Evolutionary conservation across 1,140 invertebrate genomes (phyloP).

Genomic region (Tetramorium alpestre): DNA sequence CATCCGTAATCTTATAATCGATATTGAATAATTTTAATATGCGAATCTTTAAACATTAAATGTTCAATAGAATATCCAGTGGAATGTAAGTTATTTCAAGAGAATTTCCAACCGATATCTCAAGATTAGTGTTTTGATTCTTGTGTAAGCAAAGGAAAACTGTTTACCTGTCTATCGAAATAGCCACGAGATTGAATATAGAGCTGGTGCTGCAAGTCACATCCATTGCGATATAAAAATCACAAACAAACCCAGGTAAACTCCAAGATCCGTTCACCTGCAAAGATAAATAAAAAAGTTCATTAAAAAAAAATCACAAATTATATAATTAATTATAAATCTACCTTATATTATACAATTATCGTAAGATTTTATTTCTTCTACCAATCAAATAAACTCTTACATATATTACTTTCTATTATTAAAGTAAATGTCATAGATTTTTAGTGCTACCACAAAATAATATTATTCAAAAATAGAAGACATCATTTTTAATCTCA

Average conservation of each 20-base stretch:
- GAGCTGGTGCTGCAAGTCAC: conserved; percentile 99
- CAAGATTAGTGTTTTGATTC: not conserved
- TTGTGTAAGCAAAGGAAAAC: not conserved
- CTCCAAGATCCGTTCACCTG: conserved; percentile 95
- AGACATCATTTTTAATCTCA: not conserved
- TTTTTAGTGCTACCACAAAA: not conserved
- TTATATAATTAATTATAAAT: not conserved
- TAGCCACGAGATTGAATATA: conserved; percentile 99
- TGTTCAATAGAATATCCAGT: not conserved
- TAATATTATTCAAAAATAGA: not conserved
- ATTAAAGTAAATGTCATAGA: not conserved
- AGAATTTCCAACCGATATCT: not conserved
- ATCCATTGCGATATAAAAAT: conserved; percentile 99
- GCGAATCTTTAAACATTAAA: not conserved
- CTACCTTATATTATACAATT: not conserved
- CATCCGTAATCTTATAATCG: not conserved
- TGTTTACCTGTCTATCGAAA: conserved; percentile 98
- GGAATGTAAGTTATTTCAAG: not conserved
- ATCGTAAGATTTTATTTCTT: not conserved
- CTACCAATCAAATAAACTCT: not conserved
- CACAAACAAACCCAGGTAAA: conserved; percentile 96
- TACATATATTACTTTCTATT: not conserved
- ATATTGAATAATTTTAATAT: not conserved
- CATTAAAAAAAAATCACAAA: not conserved
- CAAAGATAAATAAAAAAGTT: conserved; percentile 77